Conservation (phyloP, 2,113 vertebrate species). For the Oreochromis spilurus region DNA sequence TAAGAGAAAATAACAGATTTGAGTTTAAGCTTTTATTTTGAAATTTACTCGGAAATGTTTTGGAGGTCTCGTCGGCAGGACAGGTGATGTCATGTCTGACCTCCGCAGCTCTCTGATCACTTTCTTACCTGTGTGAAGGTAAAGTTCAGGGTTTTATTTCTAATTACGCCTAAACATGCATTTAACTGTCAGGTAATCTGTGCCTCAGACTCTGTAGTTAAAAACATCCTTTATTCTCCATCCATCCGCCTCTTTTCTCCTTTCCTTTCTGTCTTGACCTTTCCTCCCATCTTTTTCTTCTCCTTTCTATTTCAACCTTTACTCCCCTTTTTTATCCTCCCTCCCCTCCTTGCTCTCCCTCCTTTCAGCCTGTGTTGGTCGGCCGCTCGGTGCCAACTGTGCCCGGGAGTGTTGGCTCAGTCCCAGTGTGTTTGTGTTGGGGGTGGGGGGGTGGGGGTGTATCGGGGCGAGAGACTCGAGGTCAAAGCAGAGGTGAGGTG, state of each 20-base stretch:
- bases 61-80: not conserved
- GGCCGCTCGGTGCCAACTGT: constrained; percentile 48
- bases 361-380: constrained; percentile 34
- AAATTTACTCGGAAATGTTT: not conserved
- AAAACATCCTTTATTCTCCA: not conserved
- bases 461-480: constrained; percentile 35
- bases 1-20: not conserved
- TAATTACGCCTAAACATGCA: not conserved
- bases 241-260: not conserved
- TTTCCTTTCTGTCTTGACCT: not conserved
- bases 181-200: not conserved
- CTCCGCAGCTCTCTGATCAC: not conserved
- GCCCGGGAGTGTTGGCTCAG: constrained; percentile 59
- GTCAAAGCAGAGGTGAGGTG: constrained; percentile 42
- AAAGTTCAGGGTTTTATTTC: not conserved
- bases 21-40: not conserved
- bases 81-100: not conserved
- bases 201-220: not conserved
- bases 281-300: not conserved
- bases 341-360: constrained; percentile 50
- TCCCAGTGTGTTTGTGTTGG: constrained; percentile 41
- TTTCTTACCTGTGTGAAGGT: not conserved
- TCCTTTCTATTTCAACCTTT: not conserved
- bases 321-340: not conserved
- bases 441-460: not conserved